Evolutionary conservation across 2,888 invertebrate species (phyloP).

Genomic region (Hololepta plana): DNA sequence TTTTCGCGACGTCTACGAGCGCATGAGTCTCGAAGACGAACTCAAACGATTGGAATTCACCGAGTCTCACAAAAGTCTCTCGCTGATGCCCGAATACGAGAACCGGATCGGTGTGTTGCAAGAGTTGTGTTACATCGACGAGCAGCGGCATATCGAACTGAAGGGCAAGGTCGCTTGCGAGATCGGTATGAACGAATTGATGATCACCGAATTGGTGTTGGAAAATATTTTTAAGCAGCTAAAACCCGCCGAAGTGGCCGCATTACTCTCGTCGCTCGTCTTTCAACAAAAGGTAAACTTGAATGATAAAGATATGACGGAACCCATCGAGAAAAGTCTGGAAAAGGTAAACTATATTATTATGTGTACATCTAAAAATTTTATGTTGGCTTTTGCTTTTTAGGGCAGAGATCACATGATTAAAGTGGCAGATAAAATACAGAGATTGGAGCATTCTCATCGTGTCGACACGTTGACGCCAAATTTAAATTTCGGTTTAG

Average conservation of each 20-base stretch:
- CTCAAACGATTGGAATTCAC: constrained; percentile 49
- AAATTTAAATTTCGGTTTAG: constrained; percentile 66
- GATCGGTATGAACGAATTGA: constrained; percentile 74
- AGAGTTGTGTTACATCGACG: constrained; percentile 54
- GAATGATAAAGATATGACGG: constrained; percentile 1
- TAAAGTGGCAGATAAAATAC: constrained; percentile 7
- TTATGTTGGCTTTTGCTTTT: constrained; percentile 8
- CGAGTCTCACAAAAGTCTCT: constrained; percentile 69
- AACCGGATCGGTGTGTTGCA: constrained; percentile 59
- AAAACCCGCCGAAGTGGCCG: constrained; percentile 82
- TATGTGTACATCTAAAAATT: background rate
- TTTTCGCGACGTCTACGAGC: no score
- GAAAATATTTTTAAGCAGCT: constrained; percentile 75
- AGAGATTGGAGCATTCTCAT: constrained; percentile 7
- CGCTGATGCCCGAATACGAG: constrained; percentile 79
- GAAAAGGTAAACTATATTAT: constrained; percentile 26
- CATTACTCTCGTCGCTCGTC: constrained; percentile 80
- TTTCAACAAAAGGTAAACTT: no score
- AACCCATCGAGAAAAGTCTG: constrained; percentile 18
- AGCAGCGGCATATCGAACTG: no score
- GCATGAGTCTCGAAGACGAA: constrained; percentile 53
- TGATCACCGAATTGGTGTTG: constrained; percentile 87
- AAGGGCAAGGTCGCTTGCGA: constrained; percentile 78
- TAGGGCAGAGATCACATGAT: constrained; percentile 43
- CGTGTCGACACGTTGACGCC: constrained; percentile 5